These are phyloP conservation scores for Malurus melanocephalus DNA, from an alignment of 2,113 vertebrate species.

Conservation along the genomic window DNA sequence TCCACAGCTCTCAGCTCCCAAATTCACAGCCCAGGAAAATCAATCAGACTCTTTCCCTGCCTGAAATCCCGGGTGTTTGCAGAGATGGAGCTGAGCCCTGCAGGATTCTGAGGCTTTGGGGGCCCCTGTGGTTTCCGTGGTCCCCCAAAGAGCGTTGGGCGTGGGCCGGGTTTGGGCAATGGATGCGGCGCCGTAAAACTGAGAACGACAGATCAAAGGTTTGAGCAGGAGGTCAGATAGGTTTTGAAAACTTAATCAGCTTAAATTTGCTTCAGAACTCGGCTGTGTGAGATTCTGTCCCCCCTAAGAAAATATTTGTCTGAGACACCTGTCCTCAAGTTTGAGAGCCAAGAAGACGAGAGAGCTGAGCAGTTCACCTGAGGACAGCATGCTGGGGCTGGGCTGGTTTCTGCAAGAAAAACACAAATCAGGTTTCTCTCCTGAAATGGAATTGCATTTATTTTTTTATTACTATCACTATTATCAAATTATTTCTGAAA, in stretches of 20 bases:
- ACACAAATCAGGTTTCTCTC: not conserved
- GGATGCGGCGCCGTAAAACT: not conserved
- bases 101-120: not conserved
- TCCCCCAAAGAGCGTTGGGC: not conserved
- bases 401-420: not conserved
- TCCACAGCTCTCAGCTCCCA: not conserved
- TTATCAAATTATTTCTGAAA: not conserved
- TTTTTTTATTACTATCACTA: not conserved
- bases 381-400: not conserved
- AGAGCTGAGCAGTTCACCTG: not conserved
- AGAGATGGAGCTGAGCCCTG: not conserved
- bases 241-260: conserved; percentile 45
- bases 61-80: not conserved
- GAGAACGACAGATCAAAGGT: conserved; percentile 16
- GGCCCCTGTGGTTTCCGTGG: not conserved
- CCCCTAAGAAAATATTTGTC: conserved; percentile 39
- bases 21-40: not conserved
- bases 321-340: conserved; percentile 18
- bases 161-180: not conserved
- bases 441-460: not conserved
- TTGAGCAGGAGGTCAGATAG: not conserved
- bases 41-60: not conserved
- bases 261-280: conserved; percentile 50
- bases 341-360: not conserved
- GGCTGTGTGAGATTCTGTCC: not conserved